Evolutionary conservation across 2,113 vertebrate genomes (phyloP), one percentile per base, ranked within the genome.

Genomic region (Mormoops blainvillei): DNA sequence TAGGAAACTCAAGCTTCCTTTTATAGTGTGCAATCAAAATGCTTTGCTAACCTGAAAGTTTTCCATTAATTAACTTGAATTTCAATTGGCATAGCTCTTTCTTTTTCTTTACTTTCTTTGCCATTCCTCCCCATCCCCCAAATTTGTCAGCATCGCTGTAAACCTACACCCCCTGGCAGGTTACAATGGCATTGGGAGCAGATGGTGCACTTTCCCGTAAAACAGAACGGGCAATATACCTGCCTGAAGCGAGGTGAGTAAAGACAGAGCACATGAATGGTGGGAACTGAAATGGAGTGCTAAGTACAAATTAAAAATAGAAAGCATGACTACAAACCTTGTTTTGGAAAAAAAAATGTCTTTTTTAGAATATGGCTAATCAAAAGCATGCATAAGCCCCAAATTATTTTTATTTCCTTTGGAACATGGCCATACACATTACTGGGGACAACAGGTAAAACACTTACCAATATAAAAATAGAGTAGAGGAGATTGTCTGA

Each of bases 301-400:
- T 68, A 96, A 84, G 73, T 71, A 87, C 82, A 97, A 76, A 94
- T 93, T 81, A 94, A 97, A 97, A 97, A 92, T 89, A 97, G 93
- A 95, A 97, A 90, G 19, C 41, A 31, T 41, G 45, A 81, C 28
- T 73, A 67, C 5, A n/a, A 81, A 68, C 54, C 76, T 68, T 81
- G 65, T 70, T 92, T 90, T 48, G 43, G 80, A 24, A 65, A 93
- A 65, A 93, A 56, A 86, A 48, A 9, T 28, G 74, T 77, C 82
- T 77, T 74, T 74, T 77, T 82, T 61, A 90, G 76, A 94, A 80
- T 63, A 92, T 19, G 22, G 63, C 56, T 87, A 85, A 73, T 41
- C 70, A 93, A 96, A 92, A 71, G 31, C 19, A 28, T n/a, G 20
- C 10, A 22, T 26, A 56, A 89, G 8, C n/a, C 33, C 26, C 41